Base-by-base conservation (phyloP, 2,797 vertebrate species). In the Alfaro cultratus region DNA sequence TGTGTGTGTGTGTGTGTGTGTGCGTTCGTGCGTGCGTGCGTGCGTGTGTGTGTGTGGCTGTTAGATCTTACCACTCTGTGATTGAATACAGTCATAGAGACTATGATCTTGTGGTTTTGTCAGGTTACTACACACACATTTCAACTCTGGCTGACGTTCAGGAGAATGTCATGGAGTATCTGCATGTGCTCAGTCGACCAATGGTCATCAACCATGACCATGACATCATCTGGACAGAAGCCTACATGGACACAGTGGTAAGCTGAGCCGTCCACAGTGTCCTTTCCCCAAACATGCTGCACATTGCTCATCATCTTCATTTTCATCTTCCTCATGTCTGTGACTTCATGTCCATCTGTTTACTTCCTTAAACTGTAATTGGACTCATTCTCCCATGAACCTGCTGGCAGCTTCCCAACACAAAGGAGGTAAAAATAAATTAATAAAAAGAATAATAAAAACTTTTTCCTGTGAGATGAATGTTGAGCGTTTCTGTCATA, bases 191-290 rank as follows among this genome's bases (percentile, higher is more conserved):
- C 79, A 99, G 98, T 87, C 95, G 98, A 3, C 98, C 98, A 12
- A 99, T 99, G 98, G 98, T 98, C 93, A 99, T 99, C 91, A 98
- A 98, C 95, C 98, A 99, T 0, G 96, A 99, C 92, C 98, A 99
- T 0, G 98, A 99, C 88, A 96, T 99, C 90, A 99, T 97, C 89
- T 99, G 98, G 98, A 99, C 98, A 0, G 98, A 99, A 70, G 98
- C 98, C 26, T 99, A 99, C 93, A 98, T 99, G 97, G 98, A 99
- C 92, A 97, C 95, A 31, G 97, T 97, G 96, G 98, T 99, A 91
- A 95, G 94, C 1, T 1, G 5, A 29, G 51, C 18, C 26, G 3
- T 15, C 77, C 87, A 85, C 13, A 29, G 1, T 0, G 1, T 75
- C 21, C 21, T 39, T 39, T 26, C 10, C 36, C 9, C 36, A 9